phyloP scores from a whole-genome alignment of 2,888 invertebrate species.

The Tetramorium bicarinatum region DNA sequence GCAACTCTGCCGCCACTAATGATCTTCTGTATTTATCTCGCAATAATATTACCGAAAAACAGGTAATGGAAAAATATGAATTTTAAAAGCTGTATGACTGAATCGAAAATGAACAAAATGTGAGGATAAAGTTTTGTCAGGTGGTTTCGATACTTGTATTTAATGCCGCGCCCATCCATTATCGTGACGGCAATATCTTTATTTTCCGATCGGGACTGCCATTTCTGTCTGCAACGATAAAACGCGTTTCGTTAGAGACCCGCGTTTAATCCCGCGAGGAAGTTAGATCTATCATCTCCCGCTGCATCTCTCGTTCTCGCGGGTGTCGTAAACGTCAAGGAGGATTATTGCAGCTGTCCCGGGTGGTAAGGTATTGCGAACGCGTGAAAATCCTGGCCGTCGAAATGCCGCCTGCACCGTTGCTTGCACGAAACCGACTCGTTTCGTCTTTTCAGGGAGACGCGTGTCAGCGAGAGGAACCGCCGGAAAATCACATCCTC shows the following conservation, averaged over 20 bases:
- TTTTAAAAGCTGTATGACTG: neutral
- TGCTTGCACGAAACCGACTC: slow-evolving; percentile 18
- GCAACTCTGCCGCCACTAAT: neutral
- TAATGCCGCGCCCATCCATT: neutral
- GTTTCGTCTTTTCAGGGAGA: slow-evolving; percentile 35
- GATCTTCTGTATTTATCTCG: neutral
- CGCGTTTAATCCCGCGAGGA: slow-evolving; percentile 43
- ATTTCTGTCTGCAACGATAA: slow-evolving; percentile 30
- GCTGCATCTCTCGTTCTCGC: slow-evolving; percentile 39
- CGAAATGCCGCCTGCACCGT: slow-evolving; percentile 13
- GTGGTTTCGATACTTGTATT: neutral
- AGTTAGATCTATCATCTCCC: slow-evolving; percentile 47
- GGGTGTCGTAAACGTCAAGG: slow-evolving; percentile 55
- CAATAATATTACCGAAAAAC: neutral
- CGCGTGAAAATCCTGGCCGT: slow-evolving; percentile 34
- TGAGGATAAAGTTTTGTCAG: neutral
- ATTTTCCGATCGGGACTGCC: slow-evolving; percentile 24
- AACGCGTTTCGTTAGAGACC: slow-evolving; percentile 40
- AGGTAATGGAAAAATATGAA: neutral
- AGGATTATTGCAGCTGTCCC: slow-evolving; percentile 53
- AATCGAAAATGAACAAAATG: neutral
- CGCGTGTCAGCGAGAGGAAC: slow-evolving; percentile 24
- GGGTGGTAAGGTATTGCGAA: slow-evolving; percentile 43
- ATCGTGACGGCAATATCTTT: slow-evolving; percentile 29
- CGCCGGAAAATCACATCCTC: slow-evolving; percentile 64